Evolutionary conservation across 2,797 vertebrate species (phyloP).

Genomic region (Catamblyrhynchus diadema): DNA sequence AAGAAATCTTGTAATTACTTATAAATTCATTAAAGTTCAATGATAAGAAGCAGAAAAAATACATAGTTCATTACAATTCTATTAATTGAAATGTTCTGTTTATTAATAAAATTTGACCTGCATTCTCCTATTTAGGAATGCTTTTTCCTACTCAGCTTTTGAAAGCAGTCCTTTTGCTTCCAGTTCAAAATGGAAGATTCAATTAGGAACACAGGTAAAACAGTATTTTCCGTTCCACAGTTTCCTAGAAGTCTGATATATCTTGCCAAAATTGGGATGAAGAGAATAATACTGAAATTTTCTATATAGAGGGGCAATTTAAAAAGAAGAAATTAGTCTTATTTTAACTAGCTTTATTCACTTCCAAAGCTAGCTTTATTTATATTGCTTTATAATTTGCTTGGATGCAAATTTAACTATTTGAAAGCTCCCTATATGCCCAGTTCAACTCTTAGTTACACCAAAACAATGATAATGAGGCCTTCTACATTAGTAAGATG

Average conservation of each 20-base stretch:
- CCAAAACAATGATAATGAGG: neutral
- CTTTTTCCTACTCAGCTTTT: neutral
- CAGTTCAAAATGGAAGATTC: neutral
- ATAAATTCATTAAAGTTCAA: neutral
- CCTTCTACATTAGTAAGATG: neutral
- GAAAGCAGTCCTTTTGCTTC: neutral
- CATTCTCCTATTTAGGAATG: neutral
- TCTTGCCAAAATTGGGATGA: neutral
- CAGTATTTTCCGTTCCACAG: neutral
- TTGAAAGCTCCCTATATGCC: neutral
- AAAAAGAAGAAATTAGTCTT: neutral
- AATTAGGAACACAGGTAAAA: neutral
- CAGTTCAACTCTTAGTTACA: neutral
- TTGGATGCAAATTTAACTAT: neutral
- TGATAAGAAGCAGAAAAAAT: neutral
- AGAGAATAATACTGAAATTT: neutral
- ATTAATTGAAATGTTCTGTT: slow-evolving; percentile 13
- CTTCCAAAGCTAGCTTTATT: neutral
- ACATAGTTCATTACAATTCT: neutral
- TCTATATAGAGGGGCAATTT: neutral
- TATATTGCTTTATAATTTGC: neutral
- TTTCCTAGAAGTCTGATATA: neutral
- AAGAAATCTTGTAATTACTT: neutral
- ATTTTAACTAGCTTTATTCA: neutral
- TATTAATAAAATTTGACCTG: neutral